A percentile compares a stretch with the other conserved stretches of the same genome.
These are phyloP conservation scores for Arothron firmamentum DNA, from an alignment of 2,113 vertebrate genomes.

Conservation along the genomic window DNA sequence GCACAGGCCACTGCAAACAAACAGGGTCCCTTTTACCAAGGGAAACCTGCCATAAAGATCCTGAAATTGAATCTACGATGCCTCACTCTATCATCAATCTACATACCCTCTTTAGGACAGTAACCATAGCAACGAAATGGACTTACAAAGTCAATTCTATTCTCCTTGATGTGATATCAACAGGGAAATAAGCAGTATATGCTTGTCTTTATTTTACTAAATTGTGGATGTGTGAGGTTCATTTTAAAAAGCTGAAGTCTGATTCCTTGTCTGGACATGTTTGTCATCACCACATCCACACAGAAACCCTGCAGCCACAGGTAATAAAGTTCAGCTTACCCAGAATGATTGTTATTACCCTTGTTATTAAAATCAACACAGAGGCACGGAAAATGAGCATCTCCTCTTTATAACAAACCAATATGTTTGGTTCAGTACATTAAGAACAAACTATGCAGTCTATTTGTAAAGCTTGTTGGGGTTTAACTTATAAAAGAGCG, in stretches of 20 bases:
- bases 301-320: slow-evolving; percentile 25
- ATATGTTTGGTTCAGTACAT: neutral
- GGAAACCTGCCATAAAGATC: slow-evolving; percentile 6
- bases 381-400: slow-evolving; percentile 37
- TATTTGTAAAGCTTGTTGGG: slow-evolving; percentile 16
- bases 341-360: slow-evolving; percentile 30
- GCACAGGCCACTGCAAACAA: slow-evolving; percentile 30
- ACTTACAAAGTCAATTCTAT: slow-evolving; percentile 8
- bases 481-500: slow-evolving; percentile 39
- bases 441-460: neutral
- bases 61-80: slow-evolving; percentile 11
- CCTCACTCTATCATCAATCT: slow-evolving; percentile 8
- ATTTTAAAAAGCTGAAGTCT: slow-evolving; percentile 1
- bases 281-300: slow-evolving; percentile 12
- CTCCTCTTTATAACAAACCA: slow-evolving; percentile 21
- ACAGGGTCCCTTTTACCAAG: slow-evolving; percentile 4
- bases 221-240: neutral
- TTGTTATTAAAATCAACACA: slow-evolving; percentile 42
- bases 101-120: slow-evolving; percentile 1
- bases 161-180: neutral
- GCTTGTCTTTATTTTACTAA: neutral
- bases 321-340: slow-evolving; percentile 30
- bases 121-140: slow-evolving; percentile 36
- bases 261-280: slow-evolving; percentile 35
- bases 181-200: neutral